phyloP scores from a whole-genome alignment of 2,797 vertebrate genomes.

The Pantherophis vulpinus region DNA sequence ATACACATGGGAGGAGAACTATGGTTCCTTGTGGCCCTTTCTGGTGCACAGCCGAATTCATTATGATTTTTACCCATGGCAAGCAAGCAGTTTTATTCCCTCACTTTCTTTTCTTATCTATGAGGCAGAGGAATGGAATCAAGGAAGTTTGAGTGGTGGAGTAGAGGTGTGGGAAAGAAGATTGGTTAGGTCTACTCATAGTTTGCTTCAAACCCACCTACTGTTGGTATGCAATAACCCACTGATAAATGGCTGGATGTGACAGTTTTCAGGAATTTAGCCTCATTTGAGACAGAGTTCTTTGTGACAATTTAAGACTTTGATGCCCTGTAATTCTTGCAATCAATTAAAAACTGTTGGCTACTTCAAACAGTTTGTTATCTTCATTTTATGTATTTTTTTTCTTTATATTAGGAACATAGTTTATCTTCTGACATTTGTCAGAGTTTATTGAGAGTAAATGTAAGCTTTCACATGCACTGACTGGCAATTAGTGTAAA shows the following conservation, averaged over 20 bases:
- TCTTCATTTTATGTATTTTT: conserved; percentile 47
- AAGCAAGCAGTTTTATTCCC: not conserved
- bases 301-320: conserved; percentile 35
- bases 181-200: not conserved
- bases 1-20: not conserved
- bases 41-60: not conserved
- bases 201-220: not conserved
- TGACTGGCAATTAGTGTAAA: conserved; percentile 22
- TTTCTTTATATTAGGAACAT: conserved; percentile 57
- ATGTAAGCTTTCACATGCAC: conserved; percentile 44
- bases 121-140: not conserved
- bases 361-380: conserved; percentile 39
- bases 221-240: not conserved
- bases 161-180: not conserved
- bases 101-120: not conserved
- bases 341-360: conserved; percentile 52
- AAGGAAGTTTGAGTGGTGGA: not conserved
- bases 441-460: conserved; percentile 10
- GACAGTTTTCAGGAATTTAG: not conserved
- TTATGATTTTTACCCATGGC: not conserved
- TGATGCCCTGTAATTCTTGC: conserved; percentile 15
- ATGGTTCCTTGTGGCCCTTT: not conserved
- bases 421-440: conserved; percentile 31
- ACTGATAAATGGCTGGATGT: not conserved
- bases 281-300: not conserved